Conservation (phyloP, 2,113 vertebrate species). For the human region DNA sequence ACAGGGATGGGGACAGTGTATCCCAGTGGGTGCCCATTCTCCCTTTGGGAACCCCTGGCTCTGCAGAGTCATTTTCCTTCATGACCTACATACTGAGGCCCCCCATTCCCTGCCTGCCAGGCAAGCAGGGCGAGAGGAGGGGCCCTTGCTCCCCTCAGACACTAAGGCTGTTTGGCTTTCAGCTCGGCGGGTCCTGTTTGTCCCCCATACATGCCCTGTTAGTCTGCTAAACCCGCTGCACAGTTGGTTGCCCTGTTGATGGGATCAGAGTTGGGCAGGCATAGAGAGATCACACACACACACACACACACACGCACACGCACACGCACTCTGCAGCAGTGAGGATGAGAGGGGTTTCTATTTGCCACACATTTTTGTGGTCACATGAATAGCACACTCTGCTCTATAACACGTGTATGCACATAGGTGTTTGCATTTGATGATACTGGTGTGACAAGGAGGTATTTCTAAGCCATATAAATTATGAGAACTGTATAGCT, state of each 20-base stretch:
- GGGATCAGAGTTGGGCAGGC: not conserved
- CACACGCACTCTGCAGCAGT: not conserved
- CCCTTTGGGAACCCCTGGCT: not conserved
- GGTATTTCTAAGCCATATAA: not conserved
- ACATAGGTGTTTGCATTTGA: not conserved
- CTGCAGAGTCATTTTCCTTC: not conserved
- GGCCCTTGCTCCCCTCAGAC: not conserved
- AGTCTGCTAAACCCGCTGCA: not conserved
- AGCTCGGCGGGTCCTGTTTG: not conserved
- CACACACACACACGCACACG: not conserved
- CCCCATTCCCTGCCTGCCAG: not conserved
- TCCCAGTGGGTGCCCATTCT: not conserved
- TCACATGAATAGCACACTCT: not conserved
- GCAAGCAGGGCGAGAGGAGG: not conserved
- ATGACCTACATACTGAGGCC: not conserved
- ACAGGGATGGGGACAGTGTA: not conserved
- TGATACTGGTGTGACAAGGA: not conserved
- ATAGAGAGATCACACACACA: not conserved
- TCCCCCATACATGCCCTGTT: not conserved
- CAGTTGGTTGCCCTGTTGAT: not conserved
- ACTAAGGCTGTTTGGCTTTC: not conserved
- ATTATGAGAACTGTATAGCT: not conserved
- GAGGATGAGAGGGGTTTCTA: not conserved
- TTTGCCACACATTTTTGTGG: not conserved
- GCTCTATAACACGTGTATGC: not conserved